These are phyloP conservation scores for Pangasius macronema DNA, from an alignment of 2,797 vertebrate species.

Conservation along the genomic window DNA sequence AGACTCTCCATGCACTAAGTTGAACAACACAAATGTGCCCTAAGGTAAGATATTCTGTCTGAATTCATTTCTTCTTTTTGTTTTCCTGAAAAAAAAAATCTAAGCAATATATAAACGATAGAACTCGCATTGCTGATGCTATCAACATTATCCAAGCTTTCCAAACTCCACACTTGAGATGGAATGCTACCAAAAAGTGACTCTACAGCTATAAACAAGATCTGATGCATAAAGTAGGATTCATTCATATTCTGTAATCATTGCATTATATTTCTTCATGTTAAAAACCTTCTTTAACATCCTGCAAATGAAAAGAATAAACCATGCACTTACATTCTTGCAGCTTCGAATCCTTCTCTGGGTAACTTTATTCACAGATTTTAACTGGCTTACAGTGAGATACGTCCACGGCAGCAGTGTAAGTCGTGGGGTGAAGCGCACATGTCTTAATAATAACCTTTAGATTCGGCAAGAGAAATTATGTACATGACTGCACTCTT, in stretches of 20 bases:
- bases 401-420: constrained; percentile 43
- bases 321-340: constrained; percentile 52
- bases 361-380: constrained; percentile 55
- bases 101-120: not conserved
- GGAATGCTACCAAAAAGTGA: not conserved
- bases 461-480: constrained; percentile 51
- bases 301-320: constrained; percentile 26
- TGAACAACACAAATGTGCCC: not conserved
- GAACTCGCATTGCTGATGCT: not conserved
- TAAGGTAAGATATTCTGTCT: not conserved
- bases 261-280: not conserved
- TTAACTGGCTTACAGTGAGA: constrained; percentile 48
- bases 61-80: not conserved
- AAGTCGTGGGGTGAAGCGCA: constrained; percentile 35
- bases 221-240: constrained; percentile 15
- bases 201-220: not conserved
- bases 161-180: not conserved
- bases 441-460: constrained; percentile 55
- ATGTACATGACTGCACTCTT: constrained; percentile 58
- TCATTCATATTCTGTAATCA: not conserved
- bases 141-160: not conserved
- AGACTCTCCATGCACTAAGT: not conserved
- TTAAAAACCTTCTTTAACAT: not conserved
- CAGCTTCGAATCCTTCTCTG: constrained; percentile 52
- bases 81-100: not conserved